Evolutionary conservation across 2,797 vertebrate species (phyloP).

Genomic region (Myotis findleyi): DNA sequence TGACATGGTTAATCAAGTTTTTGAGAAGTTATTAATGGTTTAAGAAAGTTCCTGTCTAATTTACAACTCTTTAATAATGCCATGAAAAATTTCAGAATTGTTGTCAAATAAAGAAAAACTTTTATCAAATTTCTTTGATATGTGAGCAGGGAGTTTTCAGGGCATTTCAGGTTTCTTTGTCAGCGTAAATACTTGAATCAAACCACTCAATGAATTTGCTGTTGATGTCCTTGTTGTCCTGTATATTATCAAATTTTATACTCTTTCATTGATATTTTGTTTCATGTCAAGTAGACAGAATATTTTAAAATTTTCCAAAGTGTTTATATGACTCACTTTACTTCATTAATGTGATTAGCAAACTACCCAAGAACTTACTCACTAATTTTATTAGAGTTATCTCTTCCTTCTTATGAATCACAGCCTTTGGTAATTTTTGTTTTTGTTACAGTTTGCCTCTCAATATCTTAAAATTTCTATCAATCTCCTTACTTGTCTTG

Average conservation of each 20-base stretch:
- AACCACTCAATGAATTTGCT: background rate
- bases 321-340: conserved; percentile 43
- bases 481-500: conserved; percentile 6
- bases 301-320: background rate
- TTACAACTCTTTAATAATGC: conserved; percentile 12
- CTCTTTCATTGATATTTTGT: background rate
- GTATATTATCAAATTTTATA: background rate
- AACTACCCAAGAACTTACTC: background rate
- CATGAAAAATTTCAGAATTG: background rate
- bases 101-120: background rate
- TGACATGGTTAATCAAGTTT: background rate
- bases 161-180: conserved; percentile 26
- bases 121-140: background rate
- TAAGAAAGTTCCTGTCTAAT: background rate
- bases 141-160: background rate
- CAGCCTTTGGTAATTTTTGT: conserved; percentile 32
- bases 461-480: conserved; percentile 39
- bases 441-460: conserved; percentile 50
- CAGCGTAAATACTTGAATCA: conserved; percentile 25
- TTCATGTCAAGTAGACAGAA: background rate
- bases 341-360: conserved; percentile 20
- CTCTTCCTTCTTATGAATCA: conserved; percentile 49
- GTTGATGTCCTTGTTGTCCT: background rate
- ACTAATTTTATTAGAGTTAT: background rate
- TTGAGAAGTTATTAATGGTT: conserved; percentile 17